These are phyloP conservation scores for Cyprinus carpio DNA, from an alignment of 2,113 vertebrate genomes.

Conservation along the genomic window DNA sequence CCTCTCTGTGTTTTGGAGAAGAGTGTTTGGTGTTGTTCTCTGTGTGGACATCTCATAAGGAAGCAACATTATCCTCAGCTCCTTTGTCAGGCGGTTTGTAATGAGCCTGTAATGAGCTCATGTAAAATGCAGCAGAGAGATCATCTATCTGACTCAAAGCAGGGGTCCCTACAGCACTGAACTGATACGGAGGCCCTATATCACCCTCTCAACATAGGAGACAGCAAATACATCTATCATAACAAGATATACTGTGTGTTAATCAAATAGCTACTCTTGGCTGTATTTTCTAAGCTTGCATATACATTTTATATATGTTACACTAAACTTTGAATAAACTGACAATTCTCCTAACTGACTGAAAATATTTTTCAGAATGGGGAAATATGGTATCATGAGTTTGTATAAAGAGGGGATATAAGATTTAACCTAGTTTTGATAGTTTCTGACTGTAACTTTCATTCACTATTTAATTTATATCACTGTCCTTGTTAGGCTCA, in stretches of 20 bases:
- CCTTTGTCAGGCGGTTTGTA: constrained; percentile 69
- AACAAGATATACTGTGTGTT: background rate
- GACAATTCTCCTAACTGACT: background rate
- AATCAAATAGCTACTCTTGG: background rate
- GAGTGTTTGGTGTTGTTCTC: constrained; percentile 3
- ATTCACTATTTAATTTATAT: background rate
- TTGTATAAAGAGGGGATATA: background rate
- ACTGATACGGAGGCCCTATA: background rate
- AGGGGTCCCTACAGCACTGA: background rate
- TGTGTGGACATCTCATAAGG: constrained; percentile 15
- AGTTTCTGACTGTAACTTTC: too few species aligned
- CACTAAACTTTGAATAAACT: background rate
- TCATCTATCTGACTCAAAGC: constrained; percentile 50
- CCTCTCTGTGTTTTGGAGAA: background rate
- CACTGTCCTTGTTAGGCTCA: background rate
- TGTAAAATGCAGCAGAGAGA: constrained; percentile 69
- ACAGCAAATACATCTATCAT: background rate
- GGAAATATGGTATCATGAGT: background rate
- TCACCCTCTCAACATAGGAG: background rate
- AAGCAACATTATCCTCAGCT: constrained; percentile 65
- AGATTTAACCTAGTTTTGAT: background rate
- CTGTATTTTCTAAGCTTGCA: background rate
- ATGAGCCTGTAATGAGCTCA: constrained; percentile 74
- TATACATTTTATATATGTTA: background rate
- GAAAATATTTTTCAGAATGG: constrained; percentile 3